Evolutionary conservation across 2,888 invertebrate genomes (phyloP).

Genomic region (Monoplex corrugatus): DNA sequence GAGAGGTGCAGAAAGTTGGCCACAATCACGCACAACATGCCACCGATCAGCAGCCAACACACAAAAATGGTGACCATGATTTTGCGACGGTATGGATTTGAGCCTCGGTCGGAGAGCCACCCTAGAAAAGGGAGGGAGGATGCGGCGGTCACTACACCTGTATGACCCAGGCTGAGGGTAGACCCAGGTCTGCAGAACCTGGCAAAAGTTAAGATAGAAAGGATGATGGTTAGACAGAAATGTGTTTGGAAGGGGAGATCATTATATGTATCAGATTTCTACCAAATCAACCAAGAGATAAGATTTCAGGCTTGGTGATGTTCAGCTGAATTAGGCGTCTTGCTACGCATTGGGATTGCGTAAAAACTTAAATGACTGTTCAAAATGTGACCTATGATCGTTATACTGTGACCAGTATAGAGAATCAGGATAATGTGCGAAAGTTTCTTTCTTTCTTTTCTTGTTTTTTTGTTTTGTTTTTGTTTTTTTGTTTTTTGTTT

Average conservation of each 20-base stretch:
- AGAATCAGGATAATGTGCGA: too few species aligned
- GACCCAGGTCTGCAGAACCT: slow-evolving; percentile 43
- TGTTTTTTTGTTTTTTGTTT: too few species aligned
- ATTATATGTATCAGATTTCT: neutral
- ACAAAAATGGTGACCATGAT: neutral
- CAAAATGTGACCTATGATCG: too few species aligned
- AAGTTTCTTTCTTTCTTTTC: too few species aligned
- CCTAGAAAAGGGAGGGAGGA: slow-evolving; percentile 31
- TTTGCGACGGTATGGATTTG: slow-evolving; percentile 37
- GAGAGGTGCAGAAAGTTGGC: slow-evolving; percentile 37
- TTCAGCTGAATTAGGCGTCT: too few species aligned
- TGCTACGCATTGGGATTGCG: too few species aligned
- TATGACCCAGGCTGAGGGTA: slow-evolving; percentile 30
- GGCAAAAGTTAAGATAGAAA: neutral
- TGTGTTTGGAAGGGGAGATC: neutral
- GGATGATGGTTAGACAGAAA: neutral
- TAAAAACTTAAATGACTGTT: too few species aligned
- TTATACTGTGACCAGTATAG: too few species aligned
- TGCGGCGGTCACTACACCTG: neutral
- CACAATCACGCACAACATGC: neutral
- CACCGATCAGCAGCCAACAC: neutral
- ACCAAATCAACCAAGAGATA: neutral
- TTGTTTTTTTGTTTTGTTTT: too few species aligned
- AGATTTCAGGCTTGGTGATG: too few species aligned
- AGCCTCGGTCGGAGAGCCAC: slow-evolving; percentile 41